phyloP scores from a whole-genome alignment of 2,888 invertebrate species.

The Troides helena region DNA sequence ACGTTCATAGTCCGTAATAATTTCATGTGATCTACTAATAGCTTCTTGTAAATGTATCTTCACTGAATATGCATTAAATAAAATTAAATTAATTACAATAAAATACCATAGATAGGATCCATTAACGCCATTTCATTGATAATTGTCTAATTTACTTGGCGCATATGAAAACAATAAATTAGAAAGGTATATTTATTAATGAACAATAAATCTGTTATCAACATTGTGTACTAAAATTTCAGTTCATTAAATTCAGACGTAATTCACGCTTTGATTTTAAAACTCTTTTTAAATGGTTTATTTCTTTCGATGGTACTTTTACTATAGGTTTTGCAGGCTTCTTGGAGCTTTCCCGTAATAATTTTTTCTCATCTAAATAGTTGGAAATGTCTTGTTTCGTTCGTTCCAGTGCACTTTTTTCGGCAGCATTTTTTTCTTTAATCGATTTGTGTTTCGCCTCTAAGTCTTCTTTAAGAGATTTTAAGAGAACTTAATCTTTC shows the following conservation, averaged over 20 bases:
- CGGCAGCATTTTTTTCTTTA: conserved; percentile 61
- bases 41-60: background rate
- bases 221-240: conserved; percentile 3
- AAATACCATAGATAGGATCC: no score
- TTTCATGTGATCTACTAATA: conserved; percentile 10
- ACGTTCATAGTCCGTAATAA: conserved; percentile 23
- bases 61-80: background rate
- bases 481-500: conserved; percentile 76
- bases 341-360: conserved; percentile 50
- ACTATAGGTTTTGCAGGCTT: conserved; percentile 37
- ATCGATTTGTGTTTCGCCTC: conserved; percentile 71
- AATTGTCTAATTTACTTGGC: background rate
- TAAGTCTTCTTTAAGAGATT: conserved; percentile 76
- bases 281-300: conserved; percentile 67
- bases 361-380: conserved; percentile 57
- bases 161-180: background rate
- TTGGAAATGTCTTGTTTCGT: conserved; percentile 66
- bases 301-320: conserved; percentile 57
- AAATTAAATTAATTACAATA: no score
- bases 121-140: background rate
- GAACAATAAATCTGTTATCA: background rate
- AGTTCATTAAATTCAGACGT: conserved; percentile 45
- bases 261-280: conserved; percentile 73
- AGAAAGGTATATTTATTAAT: background rate
- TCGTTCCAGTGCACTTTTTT: conserved; percentile 69